A percentile compares a stretch with the other conserved stretches of the same genome.
phyloP scores from a whole-genome alignment of 2,888 invertebrate species.

The Pristionchus japonicus region DNA sequence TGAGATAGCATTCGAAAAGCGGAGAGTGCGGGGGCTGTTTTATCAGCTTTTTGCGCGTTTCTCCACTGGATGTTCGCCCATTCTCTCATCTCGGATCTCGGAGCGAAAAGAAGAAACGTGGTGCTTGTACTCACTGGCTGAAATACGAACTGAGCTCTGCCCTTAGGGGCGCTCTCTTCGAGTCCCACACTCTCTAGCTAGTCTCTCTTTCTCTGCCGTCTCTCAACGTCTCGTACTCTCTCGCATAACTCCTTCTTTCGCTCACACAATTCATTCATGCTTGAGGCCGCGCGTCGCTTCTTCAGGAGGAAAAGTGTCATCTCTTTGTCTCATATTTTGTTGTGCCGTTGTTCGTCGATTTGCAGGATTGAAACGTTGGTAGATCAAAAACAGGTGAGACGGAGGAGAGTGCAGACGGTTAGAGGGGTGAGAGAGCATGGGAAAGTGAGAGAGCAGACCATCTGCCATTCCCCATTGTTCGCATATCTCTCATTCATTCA shows the following conservation, averaged over 20 bases:
- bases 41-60: slow-evolving; percentile 23
- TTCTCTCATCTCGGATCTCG: neutral
- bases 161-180: neutral
- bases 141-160: slow-evolving; percentile 1
- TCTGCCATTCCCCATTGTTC: slow-evolving; percentile 25
- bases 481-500: neutral
- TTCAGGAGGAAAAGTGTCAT: slow-evolving; percentile 1
- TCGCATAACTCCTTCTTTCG: slow-evolving; percentile 18
- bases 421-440: neutral
- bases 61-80: slow-evolving; percentile 14
- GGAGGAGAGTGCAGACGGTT: neutral
- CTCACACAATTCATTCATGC: slow-evolving; percentile 31
- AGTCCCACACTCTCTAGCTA: neutral
- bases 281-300: slow-evolving; percentile 21
- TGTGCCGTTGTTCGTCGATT: neutral
- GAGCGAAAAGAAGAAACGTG: neutral
- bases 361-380: neutral
- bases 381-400: slow-evolving; percentile 30
- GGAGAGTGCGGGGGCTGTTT: neutral
- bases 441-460: neutral
- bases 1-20: neutral
- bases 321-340: neutral
- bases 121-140: slow-evolving; percentile 21
- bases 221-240: neutral
- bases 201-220: neutral